phyloP scores from a whole-genome alignment of 2,113 vertebrate genomes.

The Pseudorectes ferrugineus region DNA sequence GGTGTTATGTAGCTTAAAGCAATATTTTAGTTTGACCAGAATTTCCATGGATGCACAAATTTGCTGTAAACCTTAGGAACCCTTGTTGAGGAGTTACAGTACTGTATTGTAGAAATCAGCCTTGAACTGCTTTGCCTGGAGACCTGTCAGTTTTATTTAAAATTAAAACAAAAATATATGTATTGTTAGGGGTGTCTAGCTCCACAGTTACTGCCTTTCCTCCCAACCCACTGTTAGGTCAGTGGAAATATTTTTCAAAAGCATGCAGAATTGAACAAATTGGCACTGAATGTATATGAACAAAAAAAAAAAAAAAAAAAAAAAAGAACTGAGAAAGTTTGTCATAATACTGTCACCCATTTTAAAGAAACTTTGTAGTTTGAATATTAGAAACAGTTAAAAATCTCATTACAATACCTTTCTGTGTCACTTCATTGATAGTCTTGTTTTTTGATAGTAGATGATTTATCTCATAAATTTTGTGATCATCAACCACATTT shows the following conservation, averaged over 20 bases:
- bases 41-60: background rate
- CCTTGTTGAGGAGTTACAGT: background rate
- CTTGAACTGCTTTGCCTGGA: slow-evolving; percentile 14
- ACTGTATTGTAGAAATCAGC: background rate
- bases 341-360: background rate
- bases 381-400: background rate
- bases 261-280: background rate
- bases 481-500: background rate
- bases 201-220: background rate
- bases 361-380: background rate
- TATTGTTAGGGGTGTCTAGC: background rate
- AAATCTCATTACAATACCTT: background rate
- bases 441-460: background rate
- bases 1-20: background rate
- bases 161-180: background rate
- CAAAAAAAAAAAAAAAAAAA: background rate
- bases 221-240: background rate
- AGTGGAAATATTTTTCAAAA: background rate
- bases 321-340: background rate
- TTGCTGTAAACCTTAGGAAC: background rate
- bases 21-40: background rate
- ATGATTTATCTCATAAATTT: background rate
- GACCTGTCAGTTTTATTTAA: slow-evolving; percentile 25
- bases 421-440: background rate
- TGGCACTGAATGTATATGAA: background rate